Evolutionary conservation across 2,797 vertebrate species (phyloP).

Genomic region (Parauchenoglanis punctatus): DNA sequence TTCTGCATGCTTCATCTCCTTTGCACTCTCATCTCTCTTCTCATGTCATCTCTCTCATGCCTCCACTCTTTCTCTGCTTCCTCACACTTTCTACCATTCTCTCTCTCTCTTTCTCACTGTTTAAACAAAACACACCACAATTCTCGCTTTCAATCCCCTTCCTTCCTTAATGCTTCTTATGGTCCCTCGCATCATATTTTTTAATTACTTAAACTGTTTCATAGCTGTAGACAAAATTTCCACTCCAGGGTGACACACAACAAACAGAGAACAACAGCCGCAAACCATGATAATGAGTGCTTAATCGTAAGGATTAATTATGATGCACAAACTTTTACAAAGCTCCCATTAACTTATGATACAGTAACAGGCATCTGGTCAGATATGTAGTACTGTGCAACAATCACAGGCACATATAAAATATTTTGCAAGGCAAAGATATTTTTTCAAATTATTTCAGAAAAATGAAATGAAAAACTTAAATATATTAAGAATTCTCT

Average conservation of each 20-base stretch:
- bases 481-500: background rate
- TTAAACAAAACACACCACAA: background rate
- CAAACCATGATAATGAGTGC: background rate
- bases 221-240: slow-evolving; percentile 3
- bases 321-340: background rate
- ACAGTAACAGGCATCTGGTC: background rate
- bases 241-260: slow-evolving; percentile 2
- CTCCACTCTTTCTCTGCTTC: background rate
- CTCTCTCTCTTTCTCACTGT: background rate
- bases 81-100: background rate
- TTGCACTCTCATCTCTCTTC: background rate
- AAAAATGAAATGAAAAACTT: background rate
- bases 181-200: slow-evolving; percentile 41
- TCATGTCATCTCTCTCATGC: slow-evolving; percentile 12
- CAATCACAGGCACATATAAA: background rate
- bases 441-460: background rate
- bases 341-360: background rate
- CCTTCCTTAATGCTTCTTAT: slow-evolving; percentile 1
- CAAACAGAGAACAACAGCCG: background rate
- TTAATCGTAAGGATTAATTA: background rate
- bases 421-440: background rate
- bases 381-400: background rate
- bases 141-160: slow-evolving; percentile 9
- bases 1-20: slow-evolving; percentile 1
- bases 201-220: slow-evolving; percentile 46